phyloP scores from a whole-genome alignment of 2,797 vertebrate genomes.

The Hydrocynus forskahlii region DNA sequence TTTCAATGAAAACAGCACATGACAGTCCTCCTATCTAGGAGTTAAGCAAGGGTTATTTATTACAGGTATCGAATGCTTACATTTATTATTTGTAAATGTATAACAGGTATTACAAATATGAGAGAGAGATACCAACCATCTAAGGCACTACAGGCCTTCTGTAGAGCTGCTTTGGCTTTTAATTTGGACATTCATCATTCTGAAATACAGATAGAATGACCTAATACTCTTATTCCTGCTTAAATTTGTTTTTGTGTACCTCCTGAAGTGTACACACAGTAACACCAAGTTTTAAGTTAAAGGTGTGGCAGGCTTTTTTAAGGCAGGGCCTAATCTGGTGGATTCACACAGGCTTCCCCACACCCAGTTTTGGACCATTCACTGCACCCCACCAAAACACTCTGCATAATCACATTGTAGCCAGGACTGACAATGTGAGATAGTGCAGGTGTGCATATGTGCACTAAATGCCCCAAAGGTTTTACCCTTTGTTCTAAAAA shows the following conservation, averaged over 20 bases:
- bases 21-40: neutral
- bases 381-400: conserved; percentile 65
- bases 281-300: conserved; percentile 46
- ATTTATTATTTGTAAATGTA: too few relatives aligned
- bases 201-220: neutral
- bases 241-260: neutral
- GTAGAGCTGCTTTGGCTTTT: neutral
- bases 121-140: neutral
- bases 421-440: conserved; percentile 68
- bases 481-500: neutral
- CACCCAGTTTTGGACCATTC: conserved; percentile 70
- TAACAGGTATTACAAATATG: too few relatives aligned
- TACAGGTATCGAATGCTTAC: too few relatives aligned
- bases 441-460: conserved; percentile 63
- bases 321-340: conserved; percentile 74
- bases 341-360: conserved; percentile 77
- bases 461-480: conserved; percentile 21
- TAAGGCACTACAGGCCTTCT: neutral
- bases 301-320: conserved; percentile 72
- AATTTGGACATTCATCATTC: neutral
- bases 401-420: conserved; percentile 69
- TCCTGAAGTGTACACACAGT: conserved; percentile 2
- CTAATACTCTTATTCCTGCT: conserved; percentile 38
- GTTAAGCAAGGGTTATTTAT: too few relatives aligned
- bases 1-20: neutral